Evolutionary conservation across 2,797 vertebrate genomes (phyloP).

Genomic region (Chloroceryle inda): DNA sequence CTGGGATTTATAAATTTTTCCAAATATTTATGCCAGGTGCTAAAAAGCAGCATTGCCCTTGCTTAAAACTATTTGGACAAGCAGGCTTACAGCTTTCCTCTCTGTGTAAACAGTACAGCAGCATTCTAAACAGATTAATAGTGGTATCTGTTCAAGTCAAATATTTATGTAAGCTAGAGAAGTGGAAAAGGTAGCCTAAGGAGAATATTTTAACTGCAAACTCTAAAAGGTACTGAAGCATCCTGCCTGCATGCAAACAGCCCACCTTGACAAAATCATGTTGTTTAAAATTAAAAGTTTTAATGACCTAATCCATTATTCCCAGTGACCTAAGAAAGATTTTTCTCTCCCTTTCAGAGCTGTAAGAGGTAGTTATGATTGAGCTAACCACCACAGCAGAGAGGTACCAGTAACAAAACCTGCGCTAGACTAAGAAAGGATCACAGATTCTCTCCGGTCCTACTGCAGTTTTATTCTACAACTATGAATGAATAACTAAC

Average conservation of each 20-base stretch:
- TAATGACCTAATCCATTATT: slow-evolving; percentile 61
- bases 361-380: background rate
- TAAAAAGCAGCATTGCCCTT: slow-evolving; percentile 82
- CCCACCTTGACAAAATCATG: slow-evolving; percentile 58
- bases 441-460: background rate
- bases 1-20: slow-evolving; percentile 78
- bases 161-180: slow-evolving; percentile 83
- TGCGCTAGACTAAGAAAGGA: background rate
- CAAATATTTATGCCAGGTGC: slow-evolving; percentile 88
- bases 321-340: slow-evolving; percentile 48
- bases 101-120: slow-evolving; percentile 81
- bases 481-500: background rate
- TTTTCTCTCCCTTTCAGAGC: background rate
- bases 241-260: slow-evolving; percentile 56
- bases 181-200: slow-evolving; percentile 78
- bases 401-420: background rate
- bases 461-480: background rate
- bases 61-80: slow-evolving; percentile 79
- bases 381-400: background rate
- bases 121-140: slow-evolving; percentile 86
- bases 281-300: slow-evolving; percentile 72
- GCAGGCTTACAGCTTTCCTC: slow-evolving; percentile 78
- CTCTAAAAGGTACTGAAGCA: slow-evolving; percentile 71
- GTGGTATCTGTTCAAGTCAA: slow-evolving; percentile 81
- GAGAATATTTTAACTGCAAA: slow-evolving; percentile 73